Conservation (phyloP, 2,113 vertebrate species). For the Centrocercus urophasianus region DNA sequence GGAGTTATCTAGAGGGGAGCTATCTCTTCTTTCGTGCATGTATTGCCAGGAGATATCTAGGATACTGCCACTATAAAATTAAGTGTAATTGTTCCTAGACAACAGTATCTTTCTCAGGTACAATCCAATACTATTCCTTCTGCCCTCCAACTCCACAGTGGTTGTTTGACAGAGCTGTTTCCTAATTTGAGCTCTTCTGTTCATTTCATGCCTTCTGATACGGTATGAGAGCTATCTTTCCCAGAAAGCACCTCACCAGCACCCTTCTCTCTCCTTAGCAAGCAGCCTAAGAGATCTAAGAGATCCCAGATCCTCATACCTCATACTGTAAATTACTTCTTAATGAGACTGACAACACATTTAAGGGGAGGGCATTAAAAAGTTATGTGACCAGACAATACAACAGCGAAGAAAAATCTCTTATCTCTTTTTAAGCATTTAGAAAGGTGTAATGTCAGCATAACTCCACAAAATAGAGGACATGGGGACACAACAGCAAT, state of each 20-base stretch:
- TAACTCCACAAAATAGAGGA: neutral
- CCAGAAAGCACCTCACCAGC: neutral
- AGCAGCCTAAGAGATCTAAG: accelerated
- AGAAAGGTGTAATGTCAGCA: neutral
- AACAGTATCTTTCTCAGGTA: neutral
- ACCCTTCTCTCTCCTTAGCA: neutral
- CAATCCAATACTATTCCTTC: neutral
- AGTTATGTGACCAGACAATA: neutral
- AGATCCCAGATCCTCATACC: neutral
- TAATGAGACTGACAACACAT: neutral
- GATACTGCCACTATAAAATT: neutral
- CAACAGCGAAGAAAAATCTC: neutral
- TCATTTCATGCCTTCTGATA: neutral
- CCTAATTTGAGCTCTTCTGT: neutral
- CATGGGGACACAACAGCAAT: accelerated
- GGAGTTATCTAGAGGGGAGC: neutral
- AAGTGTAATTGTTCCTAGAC: neutral
- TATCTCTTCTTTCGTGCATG: neutral
- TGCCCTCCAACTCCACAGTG: neutral
- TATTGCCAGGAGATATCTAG: neutral
- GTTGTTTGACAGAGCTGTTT: neutral
- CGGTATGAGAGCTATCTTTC: neutral
- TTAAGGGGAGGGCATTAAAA: neutral
- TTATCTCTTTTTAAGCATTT: neutral
- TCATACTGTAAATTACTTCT: neutral